A percentile compares a stretch with the other conserved stretches of the same genome.
phyloP scores from a whole-genome alignment of 2,113 vertebrate genomes.

The Labeo rohita region DNA sequence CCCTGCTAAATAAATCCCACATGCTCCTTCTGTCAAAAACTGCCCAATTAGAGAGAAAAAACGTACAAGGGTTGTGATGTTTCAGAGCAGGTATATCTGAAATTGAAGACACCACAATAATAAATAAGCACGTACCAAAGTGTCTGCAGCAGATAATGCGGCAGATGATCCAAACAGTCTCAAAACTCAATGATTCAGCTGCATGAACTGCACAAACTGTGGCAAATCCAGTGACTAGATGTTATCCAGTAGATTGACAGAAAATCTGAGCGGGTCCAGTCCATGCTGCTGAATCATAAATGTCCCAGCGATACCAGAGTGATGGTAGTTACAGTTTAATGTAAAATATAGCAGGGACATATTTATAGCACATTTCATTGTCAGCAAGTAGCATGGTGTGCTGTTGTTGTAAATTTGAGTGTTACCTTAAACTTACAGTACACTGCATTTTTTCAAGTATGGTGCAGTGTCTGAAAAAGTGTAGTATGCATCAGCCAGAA shows the following conservation, averaged over 20 bases:
- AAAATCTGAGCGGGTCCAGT: neutral
- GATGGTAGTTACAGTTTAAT: neutral
- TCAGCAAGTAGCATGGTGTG: slow-evolving; percentile 8
- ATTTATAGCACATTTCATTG: slow-evolving; percentile 25
- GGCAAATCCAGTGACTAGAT: neutral
- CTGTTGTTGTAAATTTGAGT: slow-evolving; percentile 11
- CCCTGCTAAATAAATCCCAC: neutral
- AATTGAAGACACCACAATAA: neutral
- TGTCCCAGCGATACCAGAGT: neutral
- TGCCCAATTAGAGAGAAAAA: neutral
- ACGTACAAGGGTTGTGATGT: neutral
- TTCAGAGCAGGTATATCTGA: neutral
- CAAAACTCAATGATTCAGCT: neutral
- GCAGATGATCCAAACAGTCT: neutral
- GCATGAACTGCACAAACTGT: neutral
- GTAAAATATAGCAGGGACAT: slow-evolving; percentile 22
- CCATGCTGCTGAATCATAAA: slow-evolving; percentile 16
- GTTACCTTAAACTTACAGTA: neutral
- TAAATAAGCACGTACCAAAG: neutral
- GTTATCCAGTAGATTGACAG: neutral
- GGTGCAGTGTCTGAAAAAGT: neutral
- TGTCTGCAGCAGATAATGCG: neutral
- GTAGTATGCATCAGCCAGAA: neutral
- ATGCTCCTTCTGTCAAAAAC: neutral
- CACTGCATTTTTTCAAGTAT: neutral